Conservation (phyloP, 2,113 vertebrate genomes). For the Pterophyllum scalare region DNA sequence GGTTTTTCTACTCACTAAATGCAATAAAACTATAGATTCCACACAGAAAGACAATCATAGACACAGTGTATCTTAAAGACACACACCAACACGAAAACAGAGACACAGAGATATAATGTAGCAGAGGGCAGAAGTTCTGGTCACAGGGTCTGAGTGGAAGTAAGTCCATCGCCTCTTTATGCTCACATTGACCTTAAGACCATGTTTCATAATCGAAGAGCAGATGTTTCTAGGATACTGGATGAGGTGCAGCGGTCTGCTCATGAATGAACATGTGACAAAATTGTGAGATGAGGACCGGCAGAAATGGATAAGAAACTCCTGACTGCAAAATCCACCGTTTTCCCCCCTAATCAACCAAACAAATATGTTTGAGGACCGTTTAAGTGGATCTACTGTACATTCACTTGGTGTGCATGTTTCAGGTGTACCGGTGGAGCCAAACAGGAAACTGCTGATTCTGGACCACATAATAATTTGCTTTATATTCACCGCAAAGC, state of each 20-base stretch:
- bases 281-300: background rate
- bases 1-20: background rate
- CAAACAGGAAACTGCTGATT: background rate
- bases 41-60: background rate
- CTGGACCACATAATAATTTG: background rate
- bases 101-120: conserved; percentile 2
- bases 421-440: background rate
- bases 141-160: conserved; percentile 3
- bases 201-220: background rate
- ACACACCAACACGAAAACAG: conserved; percentile 14
- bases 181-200: conserved; percentile 20
- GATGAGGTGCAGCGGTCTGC: background rate
- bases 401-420: background rate
- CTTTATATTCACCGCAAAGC: background rate
- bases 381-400: background rate
- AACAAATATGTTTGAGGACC: background rate
- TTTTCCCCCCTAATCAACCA: background rate
- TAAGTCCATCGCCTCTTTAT: conserved; percentile 3
- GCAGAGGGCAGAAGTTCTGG: background rate
- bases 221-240: background rate
- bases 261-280: background rate
- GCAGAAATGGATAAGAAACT: background rate
- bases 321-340: background rate
- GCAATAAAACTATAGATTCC: background rate
- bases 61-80: background rate